phyloP scores from a whole-genome alignment of 1,140 invertebrate genomes.

The Euschistus heros region DNA sequence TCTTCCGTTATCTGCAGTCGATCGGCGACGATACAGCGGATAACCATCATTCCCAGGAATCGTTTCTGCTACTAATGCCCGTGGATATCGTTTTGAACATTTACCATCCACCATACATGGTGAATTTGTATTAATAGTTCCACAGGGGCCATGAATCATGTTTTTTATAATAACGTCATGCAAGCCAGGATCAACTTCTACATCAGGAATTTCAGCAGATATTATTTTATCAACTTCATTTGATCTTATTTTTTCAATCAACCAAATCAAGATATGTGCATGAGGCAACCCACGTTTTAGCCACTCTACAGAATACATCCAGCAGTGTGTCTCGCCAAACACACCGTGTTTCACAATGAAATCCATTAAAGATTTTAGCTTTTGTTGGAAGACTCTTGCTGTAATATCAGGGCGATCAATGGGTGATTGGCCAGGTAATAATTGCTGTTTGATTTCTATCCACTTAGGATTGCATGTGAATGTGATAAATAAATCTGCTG shows the following conservation, averaged over 20 bases:
- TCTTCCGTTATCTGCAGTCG: slow-evolving; percentile 5
- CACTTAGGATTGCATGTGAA: slow-evolving; percentile 40
- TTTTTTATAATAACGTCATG: slow-evolving; percentile 33
- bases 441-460: slow-evolving; percentile 31
- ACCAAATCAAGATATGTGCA: slow-evolving; percentile 34
- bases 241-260: slow-evolving; percentile 26
- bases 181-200: slow-evolving; percentile 26
- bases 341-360: slow-evolving; percentile 28
- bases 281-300: too few relatives aligned
- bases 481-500: slow-evolving; percentile 31
- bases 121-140: slow-evolving; percentile 32
- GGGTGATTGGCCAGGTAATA: slow-evolving; percentile 30
- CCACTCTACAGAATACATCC: slow-evolving; percentile 38
- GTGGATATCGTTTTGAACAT: slow-evolving; percentile 35
- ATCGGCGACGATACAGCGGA: slow-evolving; percentile 32
- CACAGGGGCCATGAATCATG: slow-evolving; percentile 35
- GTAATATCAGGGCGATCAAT: slow-evolving; percentile 36
- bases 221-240: slow-evolving; percentile 29
- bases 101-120: slow-evolving; percentile 37
- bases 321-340: slow-evolving; percentile 34
- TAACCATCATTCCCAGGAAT: slow-evolving; percentile 36
- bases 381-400: slow-evolving; percentile 39
- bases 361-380: slow-evolving; percentile 39
- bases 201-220: slow-evolving; percentile 25
- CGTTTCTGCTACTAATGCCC: slow-evolving; percentile 30